phyloP scores from a whole-genome alignment of 1,140 invertebrate species.

The Euschistus heros region DNA sequence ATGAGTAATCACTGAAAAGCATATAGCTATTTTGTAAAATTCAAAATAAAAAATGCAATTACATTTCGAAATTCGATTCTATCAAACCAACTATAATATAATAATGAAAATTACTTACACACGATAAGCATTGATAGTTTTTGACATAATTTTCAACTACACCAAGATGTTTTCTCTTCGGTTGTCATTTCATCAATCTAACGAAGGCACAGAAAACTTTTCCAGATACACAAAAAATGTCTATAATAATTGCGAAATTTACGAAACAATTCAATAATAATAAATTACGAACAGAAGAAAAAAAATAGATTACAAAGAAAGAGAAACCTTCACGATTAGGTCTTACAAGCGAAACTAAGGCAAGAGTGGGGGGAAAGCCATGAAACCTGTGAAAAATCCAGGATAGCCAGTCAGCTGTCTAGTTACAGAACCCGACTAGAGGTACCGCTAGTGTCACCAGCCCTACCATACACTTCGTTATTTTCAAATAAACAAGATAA shows the following conservation, averaged over 20 bases:
- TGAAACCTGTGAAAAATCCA: background rate
- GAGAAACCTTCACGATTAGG: conserved; percentile 12
- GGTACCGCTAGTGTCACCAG: too few relatives aligned
- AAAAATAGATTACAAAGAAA: conserved; percentile 4
- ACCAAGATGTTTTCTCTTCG: background rate
- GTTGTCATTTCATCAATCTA: conserved; percentile 14
- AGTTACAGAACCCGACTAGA: too few relatives aligned
- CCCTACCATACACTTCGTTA: too few relatives aligned
- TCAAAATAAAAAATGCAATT: background rate
- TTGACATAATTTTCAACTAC: conserved; percentile 42
- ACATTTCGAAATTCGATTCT: background rate
- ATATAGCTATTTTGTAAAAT: background rate
- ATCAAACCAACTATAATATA: background rate
- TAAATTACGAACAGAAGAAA: background rate
- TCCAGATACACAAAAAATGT: background rate
- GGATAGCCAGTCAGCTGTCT: too few relatives aligned
- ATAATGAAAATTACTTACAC: conserved; percentile 42
- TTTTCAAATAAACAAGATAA: too few relatives aligned
- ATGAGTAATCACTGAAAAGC: conserved; percentile 8
- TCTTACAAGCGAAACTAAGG: conserved; percentile 6
- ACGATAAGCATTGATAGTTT: conserved; percentile 52
- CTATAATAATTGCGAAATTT: background rate
- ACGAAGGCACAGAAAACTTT: background rate
- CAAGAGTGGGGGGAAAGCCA: background rate
- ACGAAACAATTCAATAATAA: background rate